Evolutionary conservation across 2,113 vertebrate genomes (phyloP).

Genomic region (Tachuris rubrigastra): DNA sequence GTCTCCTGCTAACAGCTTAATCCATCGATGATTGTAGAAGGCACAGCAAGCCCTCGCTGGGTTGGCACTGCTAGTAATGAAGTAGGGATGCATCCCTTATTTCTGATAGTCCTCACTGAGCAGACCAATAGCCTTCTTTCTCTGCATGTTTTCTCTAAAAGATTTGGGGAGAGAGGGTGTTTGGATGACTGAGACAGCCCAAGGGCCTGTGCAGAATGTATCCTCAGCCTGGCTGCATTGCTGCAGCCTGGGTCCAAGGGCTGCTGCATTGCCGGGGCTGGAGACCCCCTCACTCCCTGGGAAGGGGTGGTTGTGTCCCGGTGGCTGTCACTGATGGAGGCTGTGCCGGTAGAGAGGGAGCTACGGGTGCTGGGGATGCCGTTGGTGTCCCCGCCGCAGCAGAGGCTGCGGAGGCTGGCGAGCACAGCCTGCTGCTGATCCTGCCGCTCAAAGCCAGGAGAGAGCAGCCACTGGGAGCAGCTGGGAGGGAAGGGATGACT

Average conservation of each 20-base stretch:
- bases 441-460: not conserved
- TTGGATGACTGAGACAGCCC: not conserved
- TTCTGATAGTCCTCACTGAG: not conserved
- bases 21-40: not conserved
- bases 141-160: not conserved
- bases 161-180: not conserved
- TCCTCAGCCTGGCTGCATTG: not conserved
- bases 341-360: not conserved
- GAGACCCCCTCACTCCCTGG: not conserved
- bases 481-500: not conserved
- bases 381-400: not conserved
- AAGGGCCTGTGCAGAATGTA: not conserved
- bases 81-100: not conserved
- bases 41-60: not conserved
- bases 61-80: not conserved
- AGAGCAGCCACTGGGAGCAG: not conserved
- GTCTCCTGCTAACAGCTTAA: conserved; percentile 42
- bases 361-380: not conserved
- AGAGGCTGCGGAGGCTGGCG: not conserved
- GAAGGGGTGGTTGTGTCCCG: not conserved
- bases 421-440: not conserved
- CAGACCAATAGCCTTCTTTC: not conserved
- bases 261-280: not conserved
- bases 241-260: not conserved
- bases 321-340: not conserved